Evolutionary conservation across 2,797 vertebrate genomes (phyloP).

Genomic region (Halcyon badia): DNA sequence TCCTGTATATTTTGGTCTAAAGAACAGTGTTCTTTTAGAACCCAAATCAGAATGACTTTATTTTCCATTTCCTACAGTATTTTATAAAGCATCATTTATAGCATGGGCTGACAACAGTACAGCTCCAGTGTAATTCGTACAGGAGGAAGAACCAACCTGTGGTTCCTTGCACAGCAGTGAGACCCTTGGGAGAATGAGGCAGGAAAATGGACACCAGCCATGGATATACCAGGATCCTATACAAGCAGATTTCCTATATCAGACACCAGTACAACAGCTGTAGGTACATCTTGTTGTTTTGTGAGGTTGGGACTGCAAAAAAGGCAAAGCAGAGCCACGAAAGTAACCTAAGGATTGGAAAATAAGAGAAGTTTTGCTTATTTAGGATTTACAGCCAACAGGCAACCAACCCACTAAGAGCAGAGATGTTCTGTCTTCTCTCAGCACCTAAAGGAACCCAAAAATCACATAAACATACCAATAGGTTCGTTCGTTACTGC

Average conservation of each 20-base stretch:
- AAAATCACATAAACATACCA: background rate
- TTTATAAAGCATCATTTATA: background rate
- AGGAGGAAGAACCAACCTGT: background rate
- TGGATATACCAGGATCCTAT: background rate
- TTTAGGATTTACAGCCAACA: background rate
- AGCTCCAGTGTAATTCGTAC: background rate
- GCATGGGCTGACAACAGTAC: background rate
- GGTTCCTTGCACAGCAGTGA: background rate
- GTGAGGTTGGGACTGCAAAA: background rate
- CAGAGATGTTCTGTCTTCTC: background rate
- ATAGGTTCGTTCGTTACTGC: background rate
- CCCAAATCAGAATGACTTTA: background rate
- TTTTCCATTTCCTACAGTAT: conserved; percentile 25
- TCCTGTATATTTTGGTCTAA: conserved; percentile 42
- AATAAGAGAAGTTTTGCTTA: background rate
- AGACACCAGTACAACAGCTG: background rate
- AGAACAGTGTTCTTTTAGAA: conserved; percentile 2
- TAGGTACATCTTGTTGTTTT: background rate
- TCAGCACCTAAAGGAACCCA: background rate
- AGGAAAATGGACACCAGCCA: background rate
- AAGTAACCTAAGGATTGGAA: background rate
- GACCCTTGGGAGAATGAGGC: background rate
- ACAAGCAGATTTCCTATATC: background rate
- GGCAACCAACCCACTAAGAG: background rate
- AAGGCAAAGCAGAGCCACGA: background rate